Conservation (phyloP, 2,888 invertebrate species). For the Heliconius aoede region DNA sequence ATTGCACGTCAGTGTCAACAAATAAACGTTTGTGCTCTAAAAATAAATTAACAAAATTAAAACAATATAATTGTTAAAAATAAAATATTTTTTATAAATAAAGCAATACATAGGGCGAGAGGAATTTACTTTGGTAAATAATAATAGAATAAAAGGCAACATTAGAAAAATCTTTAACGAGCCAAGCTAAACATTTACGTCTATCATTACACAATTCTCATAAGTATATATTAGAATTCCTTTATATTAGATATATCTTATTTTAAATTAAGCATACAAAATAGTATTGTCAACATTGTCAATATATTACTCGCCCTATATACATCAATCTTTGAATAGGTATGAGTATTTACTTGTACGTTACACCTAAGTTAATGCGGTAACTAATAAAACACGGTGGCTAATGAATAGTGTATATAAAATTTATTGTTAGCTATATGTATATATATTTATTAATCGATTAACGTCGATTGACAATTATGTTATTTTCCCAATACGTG, state of each 20-base stretch:
- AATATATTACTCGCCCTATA: conserved; percentile 78
- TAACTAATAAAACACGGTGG: conserved; percentile 56
- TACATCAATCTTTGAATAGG: conserved; percentile 64
- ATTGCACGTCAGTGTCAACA: conserved; percentile 78
- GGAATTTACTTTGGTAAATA: conserved; percentile 58
- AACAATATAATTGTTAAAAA: conserved; percentile 70
- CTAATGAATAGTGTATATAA: conserved; percentile 34
- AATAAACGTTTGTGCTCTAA: conserved; percentile 81
- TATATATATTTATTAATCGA: conserved; percentile 28
- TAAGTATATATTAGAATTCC: conserved; percentile 34
- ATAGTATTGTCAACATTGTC: conserved; percentile 79
- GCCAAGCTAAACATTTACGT: conserved; percentile 45
- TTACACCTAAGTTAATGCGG: conserved; percentile 59
- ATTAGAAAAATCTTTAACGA: conserved; percentile 65
- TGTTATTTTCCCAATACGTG: conserved; percentile 53
- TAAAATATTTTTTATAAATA: conserved; percentile 63
- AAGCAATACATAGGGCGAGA: conserved; percentile 80
- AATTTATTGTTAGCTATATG: conserved; percentile 52
- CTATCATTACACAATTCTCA: conserved; percentile 38
- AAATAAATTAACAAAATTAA: conserved; percentile 82
- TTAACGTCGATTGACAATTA: conserved; percentile 33
- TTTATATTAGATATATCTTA: conserved; percentile 45
- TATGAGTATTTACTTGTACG: conserved; percentile 63
- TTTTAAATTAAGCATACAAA: conserved; percentile 70
- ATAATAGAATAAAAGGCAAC: conserved; percentile 21